Percentiles rank a stretch among this genome's conserved stretches.
These are phyloP conservation scores for Nothocercus nigrocapillus DNA, from an alignment of 2,113 vertebrate species.

Conservation along the genomic window DNA sequence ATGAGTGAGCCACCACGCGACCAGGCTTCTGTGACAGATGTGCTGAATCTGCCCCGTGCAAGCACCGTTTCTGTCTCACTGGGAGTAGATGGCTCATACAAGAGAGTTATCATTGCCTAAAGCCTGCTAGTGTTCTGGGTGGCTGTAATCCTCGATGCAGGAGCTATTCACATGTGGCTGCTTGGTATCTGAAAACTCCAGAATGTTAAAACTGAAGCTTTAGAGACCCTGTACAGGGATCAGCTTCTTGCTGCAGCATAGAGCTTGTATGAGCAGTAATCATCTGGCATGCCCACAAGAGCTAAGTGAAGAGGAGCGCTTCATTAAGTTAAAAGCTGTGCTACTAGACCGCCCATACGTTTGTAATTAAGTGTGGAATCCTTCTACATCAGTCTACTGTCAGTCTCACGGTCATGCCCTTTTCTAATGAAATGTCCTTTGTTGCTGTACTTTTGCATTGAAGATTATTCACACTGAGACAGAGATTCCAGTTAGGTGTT, in stretches of 20 bases:
- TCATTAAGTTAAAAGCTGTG: slow-evolving; percentile 26
- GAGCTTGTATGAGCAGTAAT: not conserved
- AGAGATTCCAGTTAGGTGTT: not conserved
- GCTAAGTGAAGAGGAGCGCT: not conserved
- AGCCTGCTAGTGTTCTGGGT: not conserved
- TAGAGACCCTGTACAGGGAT: not conserved
- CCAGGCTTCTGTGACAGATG: slow-evolving; percentile 24
- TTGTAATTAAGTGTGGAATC: slow-evolving; percentile 5
- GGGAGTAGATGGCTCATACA: not conserved
- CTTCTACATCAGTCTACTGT: not conserved
- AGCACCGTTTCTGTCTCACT: not conserved
- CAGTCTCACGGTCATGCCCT: not conserved
- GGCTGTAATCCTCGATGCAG: not conserved
- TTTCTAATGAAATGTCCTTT: not conserved
- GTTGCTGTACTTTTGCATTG: not conserved
- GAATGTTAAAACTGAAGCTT: not conserved
- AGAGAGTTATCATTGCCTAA: not conserved
- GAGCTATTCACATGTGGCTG: not conserved
- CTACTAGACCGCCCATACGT: not conserved
- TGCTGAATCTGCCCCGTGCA: not conserved
- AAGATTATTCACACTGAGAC: not conserved
- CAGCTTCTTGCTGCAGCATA: slow-evolving; percentile 28
- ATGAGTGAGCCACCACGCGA: not conserved
- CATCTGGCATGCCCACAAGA: not conserved
- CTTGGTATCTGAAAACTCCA: slow-evolving; percentile 1